These are phyloP conservation scores for Antigone vipio DNA, from an alignment of 2,113 vertebrate species.

Conservation along the genomic window DNA sequence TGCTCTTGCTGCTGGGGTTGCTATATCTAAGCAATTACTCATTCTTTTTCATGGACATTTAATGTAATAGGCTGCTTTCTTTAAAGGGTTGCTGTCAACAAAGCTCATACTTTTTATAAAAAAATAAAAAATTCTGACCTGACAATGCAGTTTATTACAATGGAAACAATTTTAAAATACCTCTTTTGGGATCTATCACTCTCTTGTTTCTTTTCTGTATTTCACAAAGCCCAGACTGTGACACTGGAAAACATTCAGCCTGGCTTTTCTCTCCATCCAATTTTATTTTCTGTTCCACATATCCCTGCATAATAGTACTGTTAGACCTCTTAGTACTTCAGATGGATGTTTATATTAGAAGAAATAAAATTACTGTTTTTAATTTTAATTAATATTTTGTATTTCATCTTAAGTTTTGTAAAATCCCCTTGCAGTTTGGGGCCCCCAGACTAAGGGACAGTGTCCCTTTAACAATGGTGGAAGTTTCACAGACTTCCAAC, in stretches of 20 bases:
- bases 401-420: not conserved
- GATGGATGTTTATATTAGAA: not conserved
- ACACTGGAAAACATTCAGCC: not conserved
- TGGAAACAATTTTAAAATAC: not conserved
- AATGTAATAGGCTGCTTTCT: not conserved
- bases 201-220: not conserved
- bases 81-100: not conserved
- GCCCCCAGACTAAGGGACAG: not conserved
- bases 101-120: not conserved
- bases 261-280: not conserved
- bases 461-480: conserved; percentile 57
- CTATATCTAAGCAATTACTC: not conserved
- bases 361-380: not conserved
- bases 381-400: not conserved
- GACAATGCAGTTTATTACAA: not conserved
- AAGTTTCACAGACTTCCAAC: conserved; percentile 50
- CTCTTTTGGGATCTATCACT: not conserved
- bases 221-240: not conserved
- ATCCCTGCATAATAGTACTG: not conserved
- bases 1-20: conserved; percentile 34
- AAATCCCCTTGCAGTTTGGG: not conserved
- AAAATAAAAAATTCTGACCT: not conserved
- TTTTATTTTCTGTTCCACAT: not conserved
- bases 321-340: not conserved
- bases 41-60: conserved; percentile 13